Percentiles rank a stretch among this genome's conserved stretches.
Evolutionary conservation across 2,797 vertebrate genomes (phyloP).

Genomic region (Eulemur mongoz): DNA sequence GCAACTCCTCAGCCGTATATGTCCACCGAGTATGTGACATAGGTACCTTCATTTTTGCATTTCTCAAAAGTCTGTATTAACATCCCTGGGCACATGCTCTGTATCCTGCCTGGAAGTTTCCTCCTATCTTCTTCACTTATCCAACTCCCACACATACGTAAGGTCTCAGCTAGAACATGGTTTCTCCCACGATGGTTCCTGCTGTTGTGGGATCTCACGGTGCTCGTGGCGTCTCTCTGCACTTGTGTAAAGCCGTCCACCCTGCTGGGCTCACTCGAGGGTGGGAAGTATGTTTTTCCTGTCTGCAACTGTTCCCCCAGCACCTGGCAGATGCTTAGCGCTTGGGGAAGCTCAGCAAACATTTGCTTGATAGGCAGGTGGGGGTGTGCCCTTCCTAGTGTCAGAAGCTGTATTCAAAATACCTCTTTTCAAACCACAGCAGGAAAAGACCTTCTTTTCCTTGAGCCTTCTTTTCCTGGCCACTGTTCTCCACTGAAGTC

Average conservation of each 20-base stretch:
- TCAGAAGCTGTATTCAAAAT: background rate
- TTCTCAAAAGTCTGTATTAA: constrained; percentile 29
- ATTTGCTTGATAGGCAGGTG: background rate
- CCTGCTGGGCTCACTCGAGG: background rate
- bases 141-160: background rate
- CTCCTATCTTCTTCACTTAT: background rate
- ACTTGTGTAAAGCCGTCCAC: background rate
- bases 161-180: background rate
- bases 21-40: background rate
- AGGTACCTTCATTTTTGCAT: constrained; percentile 19
- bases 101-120: background rate
- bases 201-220: fast-evolving
- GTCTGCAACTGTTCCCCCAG: background rate
- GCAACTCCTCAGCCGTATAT: background rate
- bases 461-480: background rate
- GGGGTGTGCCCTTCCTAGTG: background rate
- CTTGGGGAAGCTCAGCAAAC: background rate
- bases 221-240: fast-evolving
- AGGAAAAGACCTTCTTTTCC: background rate
- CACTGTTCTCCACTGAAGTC: background rate
- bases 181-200: background rate
- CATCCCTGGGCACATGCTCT: background rate
- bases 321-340: background rate
- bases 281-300: background rate
- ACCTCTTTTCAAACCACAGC: background rate